Evolutionary conservation across 2,888 invertebrate species (phyloP), one percentile per base, ranked within the genome.

Genomic region (Conistra vaccinii): DNA sequence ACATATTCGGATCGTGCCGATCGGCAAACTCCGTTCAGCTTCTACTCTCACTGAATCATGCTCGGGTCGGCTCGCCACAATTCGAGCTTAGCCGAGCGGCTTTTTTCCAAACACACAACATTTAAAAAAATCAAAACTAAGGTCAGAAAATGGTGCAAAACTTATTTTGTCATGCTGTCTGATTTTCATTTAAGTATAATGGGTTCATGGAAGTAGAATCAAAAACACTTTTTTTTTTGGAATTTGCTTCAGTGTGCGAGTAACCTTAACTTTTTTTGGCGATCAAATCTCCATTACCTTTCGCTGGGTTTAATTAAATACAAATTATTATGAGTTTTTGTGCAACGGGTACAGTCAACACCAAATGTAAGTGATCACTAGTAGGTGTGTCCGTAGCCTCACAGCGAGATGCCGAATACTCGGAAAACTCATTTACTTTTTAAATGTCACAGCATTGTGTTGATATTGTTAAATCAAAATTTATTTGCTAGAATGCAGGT

Each of bases 291-390:
- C 70, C 73, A 80, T 80, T 80, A 75, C 66, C 68, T 45, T 78
- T 69, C 76, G 48, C 48, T 67, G 78, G 23, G 10, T 77, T 77
- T 72, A 74, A 87, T 85, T 69, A 74, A 80, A 70, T 69, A 71
- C 70, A 82, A 87, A 79, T 85, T 75, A 76, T 71, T 73, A 32
- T 57, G 57, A 10, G 23, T 53, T 70, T 83, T 78, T 66, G 61
- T 62, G 60, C 39, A 63, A 48, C 29, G 6, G 0, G n/a, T 69
- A 77, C 58, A 58, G 48, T 29, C 45, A 39, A 14, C 63, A 20
- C 3, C 23, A 53, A 48, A 32, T 26, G 0, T 53, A 35, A 45
- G 5, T 42, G 17, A 76, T 23, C 26, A 12, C 0, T 55, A 53
- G 10, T 55, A n/a, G 53, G 53, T 53, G 23, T 51, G 51, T 51